phyloP scores from a whole-genome alignment of 2,888 invertebrate genomes.

The Melitaea athalia region DNA sequence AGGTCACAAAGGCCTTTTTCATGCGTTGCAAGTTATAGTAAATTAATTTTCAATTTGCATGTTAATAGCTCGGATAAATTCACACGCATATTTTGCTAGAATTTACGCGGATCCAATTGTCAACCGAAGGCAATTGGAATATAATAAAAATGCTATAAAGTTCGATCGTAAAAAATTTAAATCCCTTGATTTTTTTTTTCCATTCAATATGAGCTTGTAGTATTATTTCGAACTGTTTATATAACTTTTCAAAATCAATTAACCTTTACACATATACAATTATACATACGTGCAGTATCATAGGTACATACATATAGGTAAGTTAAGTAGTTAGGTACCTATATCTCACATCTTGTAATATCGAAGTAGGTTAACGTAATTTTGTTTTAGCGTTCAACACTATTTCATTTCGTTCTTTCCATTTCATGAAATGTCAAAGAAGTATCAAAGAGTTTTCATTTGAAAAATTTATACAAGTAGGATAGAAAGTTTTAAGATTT shows the following conservation, averaged over 20 bases:
- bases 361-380: conserved; percentile 11
- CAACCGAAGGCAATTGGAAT: conserved; percentile 73
- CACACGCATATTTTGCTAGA: conserved; percentile 73
- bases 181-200: conserved; percentile 51
- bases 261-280: conserved; percentile 20
- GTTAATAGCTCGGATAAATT: conserved; percentile 65
- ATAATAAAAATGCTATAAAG: conserved; percentile 77
- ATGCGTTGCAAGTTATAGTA: conserved; percentile 46
- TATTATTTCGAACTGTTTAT: conserved; percentile 24
- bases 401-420: conserved; percentile 21
- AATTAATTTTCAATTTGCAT: conserved; percentile 69
- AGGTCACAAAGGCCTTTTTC: conserved; percentile 41
- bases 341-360: not conserved
- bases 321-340: not conserved
- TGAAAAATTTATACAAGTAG: conserved; percentile 65
- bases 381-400: conserved; percentile 7
- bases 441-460: conserved; percentile 52
- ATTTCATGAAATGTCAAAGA: conserved; percentile 19
- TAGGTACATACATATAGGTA: too few relatives aligned
- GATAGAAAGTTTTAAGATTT: conserved; percentile 74
- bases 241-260: conserved; percentile 20
- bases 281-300: too few relatives aligned
- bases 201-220: conserved; percentile 44
- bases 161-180: conserved; percentile 66
- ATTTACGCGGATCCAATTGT: conserved; percentile 73